A percentile compares a stretch with the other conserved stretches of the same genome.
These are phyloP conservation scores for Diacarnus erythraeanus DNA, from an alignment of 37 sponge, comb jelly and placozoan species.

Conservation along the genomic window DNA sequence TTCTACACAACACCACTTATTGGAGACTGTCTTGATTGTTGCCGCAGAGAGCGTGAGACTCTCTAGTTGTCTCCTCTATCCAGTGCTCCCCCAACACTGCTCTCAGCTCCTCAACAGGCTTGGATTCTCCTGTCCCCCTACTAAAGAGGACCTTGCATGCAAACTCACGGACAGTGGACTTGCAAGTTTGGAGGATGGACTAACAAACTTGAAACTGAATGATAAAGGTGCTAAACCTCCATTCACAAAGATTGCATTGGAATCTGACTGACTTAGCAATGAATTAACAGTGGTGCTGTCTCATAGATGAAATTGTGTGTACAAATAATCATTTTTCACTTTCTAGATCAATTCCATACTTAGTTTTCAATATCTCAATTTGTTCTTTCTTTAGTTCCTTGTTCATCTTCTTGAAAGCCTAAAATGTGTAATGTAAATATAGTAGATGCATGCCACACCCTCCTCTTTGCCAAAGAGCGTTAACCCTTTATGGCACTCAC, in stretches of 20 bases:
- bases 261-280: not conserved
- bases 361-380: constrained; percentile 89
- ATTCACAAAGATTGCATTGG: constrained; percentile 13
- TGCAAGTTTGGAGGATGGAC: not conserved
- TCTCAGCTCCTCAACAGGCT: constrained; percentile 23
- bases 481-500: constrained; percentile 20
- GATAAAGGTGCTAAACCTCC: not conserved
- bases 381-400: constrained; percentile 92
- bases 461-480: too few species aligned
- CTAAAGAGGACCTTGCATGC: not conserved
- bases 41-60: constrained; percentile 65
- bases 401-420: constrained; percentile 96
- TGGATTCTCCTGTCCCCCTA: constrained; percentile 12
- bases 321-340: constrained; percentile 12
- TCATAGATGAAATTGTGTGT: not conserved
- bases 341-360: constrained; percentile 94
- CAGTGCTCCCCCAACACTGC: constrained; percentile 60
- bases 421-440: not conserved
- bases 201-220: not conserved
- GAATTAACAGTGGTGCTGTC: not conserved
- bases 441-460: not conserved
- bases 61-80: constrained; percentile 51
- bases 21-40: constrained; percentile 45
- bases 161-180: constrained; percentile 2
- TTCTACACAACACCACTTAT: constrained; percentile 10